Conservation (phyloP, 2,888 invertebrate genomes). For the Cistogaster globosa region DNA sequence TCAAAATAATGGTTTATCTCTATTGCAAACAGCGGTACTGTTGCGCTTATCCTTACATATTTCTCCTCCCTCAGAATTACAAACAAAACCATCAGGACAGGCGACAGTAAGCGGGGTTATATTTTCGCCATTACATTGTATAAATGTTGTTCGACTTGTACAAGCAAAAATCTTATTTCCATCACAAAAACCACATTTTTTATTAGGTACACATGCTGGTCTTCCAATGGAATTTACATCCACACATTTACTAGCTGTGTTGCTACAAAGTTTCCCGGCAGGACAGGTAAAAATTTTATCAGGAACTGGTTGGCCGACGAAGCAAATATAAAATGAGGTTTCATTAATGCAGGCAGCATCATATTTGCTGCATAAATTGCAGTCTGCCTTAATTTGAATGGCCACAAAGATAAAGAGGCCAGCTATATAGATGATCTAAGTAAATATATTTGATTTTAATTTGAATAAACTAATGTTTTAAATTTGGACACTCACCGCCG, state of each 20-base stretch:
- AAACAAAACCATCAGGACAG: slow-evolving; percentile 73
- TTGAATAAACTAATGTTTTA: no score
- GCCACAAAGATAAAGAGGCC: slow-evolving; percentile 37
- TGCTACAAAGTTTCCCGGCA: slow-evolving; percentile 73
- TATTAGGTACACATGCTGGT: slow-evolving; percentile 63
- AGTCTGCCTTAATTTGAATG: slow-evolving; percentile 60
- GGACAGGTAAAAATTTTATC: slow-evolving; percentile 68
- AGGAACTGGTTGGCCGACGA: slow-evolving; percentile 7
- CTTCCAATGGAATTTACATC: not conserved
- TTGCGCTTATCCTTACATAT: slow-evolving; percentile 75
- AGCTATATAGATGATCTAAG: slow-evolving; percentile 23
- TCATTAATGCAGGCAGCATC: slow-evolving; percentile 75
- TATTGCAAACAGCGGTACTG: slow-evolving; percentile 69
- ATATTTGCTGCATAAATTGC: slow-evolving; percentile 74
- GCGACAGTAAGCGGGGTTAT: slow-evolving; percentile 38
- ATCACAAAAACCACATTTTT: slow-evolving; percentile 74
- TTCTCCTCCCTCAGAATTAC: slow-evolving; percentile 66
- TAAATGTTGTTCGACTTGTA: slow-evolving; percentile 75
- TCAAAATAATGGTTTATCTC: slow-evolving; percentile 15
- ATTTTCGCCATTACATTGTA: slow-evolving; percentile 71
- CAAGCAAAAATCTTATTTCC: slow-evolving; percentile 74
- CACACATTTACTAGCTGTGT: slow-evolving; percentile 36
- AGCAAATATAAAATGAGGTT: slow-evolving; percentile 76
- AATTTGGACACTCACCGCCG: slow-evolving; percentile 4
- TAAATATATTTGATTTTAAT: not conserved